These are phyloP conservation scores for Acronicta psi DNA, from an alignment of 2,888 invertebrate genomes.

Conservation along the genomic window DNA sequence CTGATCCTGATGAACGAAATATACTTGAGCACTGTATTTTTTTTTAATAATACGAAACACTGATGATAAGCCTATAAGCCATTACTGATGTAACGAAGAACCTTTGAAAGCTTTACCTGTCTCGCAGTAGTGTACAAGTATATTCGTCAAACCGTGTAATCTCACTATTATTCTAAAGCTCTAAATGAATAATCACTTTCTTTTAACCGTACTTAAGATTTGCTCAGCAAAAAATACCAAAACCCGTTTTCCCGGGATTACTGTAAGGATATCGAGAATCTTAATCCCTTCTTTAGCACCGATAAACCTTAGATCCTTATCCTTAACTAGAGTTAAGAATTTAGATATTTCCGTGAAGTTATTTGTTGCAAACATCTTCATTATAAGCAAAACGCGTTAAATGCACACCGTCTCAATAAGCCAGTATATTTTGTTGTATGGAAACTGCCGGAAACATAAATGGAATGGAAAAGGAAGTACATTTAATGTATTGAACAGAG, in stretches of 20 bases:
- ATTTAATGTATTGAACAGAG: conserved; percentile 18
- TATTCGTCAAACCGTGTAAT: conserved; percentile 31
- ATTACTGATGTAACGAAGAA: conserved; percentile 19
- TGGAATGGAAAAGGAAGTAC: conserved; percentile 49
- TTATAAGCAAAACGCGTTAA: conserved; percentile 28
- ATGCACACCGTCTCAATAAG: conserved; percentile 27
- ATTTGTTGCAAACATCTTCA: conserved; percentile 43
- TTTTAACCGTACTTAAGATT: conserved; percentile 32
- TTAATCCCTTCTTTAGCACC: conserved; percentile 69
- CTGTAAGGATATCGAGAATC: conserved; percentile 50
- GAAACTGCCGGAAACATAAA: conserved; percentile 39
- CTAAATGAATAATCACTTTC: conserved; percentile 48
- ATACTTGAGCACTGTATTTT: background rate
- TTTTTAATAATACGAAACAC: background rate
- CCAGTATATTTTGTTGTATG: conserved; percentile 35
- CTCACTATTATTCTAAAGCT: conserved; percentile 32
- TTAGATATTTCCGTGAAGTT: conserved; percentile 31
- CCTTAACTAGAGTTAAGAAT: conserved; percentile 10
- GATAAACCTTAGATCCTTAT: conserved; percentile 46
- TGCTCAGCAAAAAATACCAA: conserved; percentile 55
- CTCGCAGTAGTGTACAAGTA: conserved; percentile 17
- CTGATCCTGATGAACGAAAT: background rate
- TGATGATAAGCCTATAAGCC: background rate
- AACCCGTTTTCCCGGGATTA: conserved; percentile 64
- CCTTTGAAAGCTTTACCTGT: conserved; percentile 32